phyloP scores from a whole-genome alignment of 2,888 invertebrate genomes.

The Chrysopilus asiliformis region DNA sequence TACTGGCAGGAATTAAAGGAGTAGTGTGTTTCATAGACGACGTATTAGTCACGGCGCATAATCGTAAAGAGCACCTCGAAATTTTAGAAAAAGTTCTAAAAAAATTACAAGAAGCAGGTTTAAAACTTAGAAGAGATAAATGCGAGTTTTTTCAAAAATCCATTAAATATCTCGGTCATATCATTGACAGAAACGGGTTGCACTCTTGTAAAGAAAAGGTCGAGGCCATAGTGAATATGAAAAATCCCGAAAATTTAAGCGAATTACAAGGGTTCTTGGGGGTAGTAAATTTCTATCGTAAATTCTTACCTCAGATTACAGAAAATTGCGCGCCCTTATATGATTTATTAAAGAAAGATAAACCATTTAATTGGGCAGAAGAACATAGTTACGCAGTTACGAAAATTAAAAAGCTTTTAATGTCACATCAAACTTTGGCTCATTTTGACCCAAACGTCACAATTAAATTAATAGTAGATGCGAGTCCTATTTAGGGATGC shows the following conservation, averaged over 20 bases:
- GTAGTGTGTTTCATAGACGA: constrained; percentile 21
- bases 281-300: constrained; percentile 24
- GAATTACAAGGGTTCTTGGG: constrained; percentile 22
- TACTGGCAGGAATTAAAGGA: constrained; percentile 19
- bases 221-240: no score
- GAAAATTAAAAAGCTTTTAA: no score
- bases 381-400: no score
- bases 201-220: no score
- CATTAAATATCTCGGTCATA: constrained; percentile 22
- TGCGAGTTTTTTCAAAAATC: constrained; percentile 19
- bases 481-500: no score
- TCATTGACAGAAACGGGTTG: constrained; percentile 23
- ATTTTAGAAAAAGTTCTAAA: constrained; percentile 18
- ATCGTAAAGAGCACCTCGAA: constrained; percentile 17
- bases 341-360: no score
- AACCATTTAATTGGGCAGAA: no score
- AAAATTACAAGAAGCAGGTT: constrained; percentile 17
- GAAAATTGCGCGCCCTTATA: no score
- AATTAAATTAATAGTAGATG: no score
- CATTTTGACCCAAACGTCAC: no score
- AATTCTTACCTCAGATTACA: no score
- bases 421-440: no score
- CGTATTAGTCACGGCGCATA: constrained; percentile 18
- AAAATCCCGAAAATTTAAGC: constrained; percentile 20
- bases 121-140: constrained; percentile 20